Evolutionary conservation across 2,113 vertebrate species (phyloP).

Genomic region (Camelus bactrianus): DNA sequence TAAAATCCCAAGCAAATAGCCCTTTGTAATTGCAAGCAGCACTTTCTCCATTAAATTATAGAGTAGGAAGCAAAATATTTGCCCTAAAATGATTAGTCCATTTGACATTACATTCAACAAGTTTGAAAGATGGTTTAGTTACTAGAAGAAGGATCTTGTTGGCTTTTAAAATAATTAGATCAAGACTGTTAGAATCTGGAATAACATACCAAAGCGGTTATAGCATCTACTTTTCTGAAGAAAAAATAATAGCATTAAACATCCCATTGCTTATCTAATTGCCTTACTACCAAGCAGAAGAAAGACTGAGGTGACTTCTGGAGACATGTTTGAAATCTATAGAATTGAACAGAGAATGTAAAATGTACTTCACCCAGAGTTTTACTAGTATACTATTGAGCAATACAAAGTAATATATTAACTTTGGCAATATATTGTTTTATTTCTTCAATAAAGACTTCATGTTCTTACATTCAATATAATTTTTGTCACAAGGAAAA

Average conservation of each 20-base stretch:
- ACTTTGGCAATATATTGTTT: background rate
- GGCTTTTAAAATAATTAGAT: conserved; percentile 24
- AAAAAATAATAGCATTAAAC: background rate
- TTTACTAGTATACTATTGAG: background rate
- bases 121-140: conserved; percentile 2
- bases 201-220: background rate
- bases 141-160: background rate
- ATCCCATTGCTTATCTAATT: background rate
- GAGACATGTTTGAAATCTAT: background rate
- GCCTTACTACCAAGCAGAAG: background rate
- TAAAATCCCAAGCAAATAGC: background rate
- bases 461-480: background rate
- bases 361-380: background rate
- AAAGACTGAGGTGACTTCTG: background rate
- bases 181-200: background rate
- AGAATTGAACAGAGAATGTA: conserved; percentile 23
- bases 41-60: conserved; percentile 10
- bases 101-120: background rate
- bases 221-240: background rate
- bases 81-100: background rate
- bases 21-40: background rate
- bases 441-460: conserved; percentile 26
- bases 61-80: conserved; percentile 16
- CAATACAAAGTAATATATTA: conserved; percentile 21
- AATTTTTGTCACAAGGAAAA: background rate